Percentiles rank a stretch among this genome's conserved stretches.
phyloP scores from a whole-genome alignment of 2,888 invertebrate species.

The Euclidia mi region DNA sequence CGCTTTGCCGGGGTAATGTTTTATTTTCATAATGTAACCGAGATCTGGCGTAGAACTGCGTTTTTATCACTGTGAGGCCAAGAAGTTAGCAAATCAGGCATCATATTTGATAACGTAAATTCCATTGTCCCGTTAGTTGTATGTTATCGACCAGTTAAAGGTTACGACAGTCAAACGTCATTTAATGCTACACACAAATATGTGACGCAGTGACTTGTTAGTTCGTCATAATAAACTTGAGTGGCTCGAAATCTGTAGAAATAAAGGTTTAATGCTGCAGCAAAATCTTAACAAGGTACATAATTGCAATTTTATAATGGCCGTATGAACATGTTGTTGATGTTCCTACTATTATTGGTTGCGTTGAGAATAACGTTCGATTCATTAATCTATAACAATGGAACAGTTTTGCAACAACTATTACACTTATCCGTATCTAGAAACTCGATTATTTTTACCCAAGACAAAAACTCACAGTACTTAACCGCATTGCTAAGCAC shows the following conservation, averaged over 20 bases:
- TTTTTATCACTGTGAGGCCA: conserved; percentile 39
- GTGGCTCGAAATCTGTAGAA: conserved; percentile 44
- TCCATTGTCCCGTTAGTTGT: conserved; percentile 63
- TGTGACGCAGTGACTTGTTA: conserved; percentile 43
- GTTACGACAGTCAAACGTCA: conserved; percentile 45
- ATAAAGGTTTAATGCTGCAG: conserved; percentile 45
- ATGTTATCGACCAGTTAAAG: conserved; percentile 44
- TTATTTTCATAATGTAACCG: conserved; percentile 93
- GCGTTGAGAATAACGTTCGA: conserved; percentile 44
- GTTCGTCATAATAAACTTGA: conserved; percentile 38
- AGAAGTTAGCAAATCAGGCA: conserved; percentile 35
- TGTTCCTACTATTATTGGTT: conserved; percentile 34
- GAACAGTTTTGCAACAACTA: conserved; percentile 61
- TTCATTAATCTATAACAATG: conserved; percentile 61
- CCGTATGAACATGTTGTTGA: conserved; percentile 24
- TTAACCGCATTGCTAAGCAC: conserved; percentile 20
- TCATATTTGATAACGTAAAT: conserved; percentile 47
- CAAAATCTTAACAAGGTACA: conserved; percentile 44
- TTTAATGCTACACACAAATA: conserved; percentile 43
- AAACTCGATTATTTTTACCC: conserved; percentile 45
- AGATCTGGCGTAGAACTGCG: conserved; percentile 37
- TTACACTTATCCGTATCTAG: conserved; percentile 41
- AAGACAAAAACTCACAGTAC: conserved; percentile 34
- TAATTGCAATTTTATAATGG: conserved; percentile 15
- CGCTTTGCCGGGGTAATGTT: conserved; percentile 95